A percentile compares a stretch with the other conserved stretches of the same genome.
Conservation (phyloP, 2,113 vertebrate genomes). For the Hirundichthys speculiger region DNA sequence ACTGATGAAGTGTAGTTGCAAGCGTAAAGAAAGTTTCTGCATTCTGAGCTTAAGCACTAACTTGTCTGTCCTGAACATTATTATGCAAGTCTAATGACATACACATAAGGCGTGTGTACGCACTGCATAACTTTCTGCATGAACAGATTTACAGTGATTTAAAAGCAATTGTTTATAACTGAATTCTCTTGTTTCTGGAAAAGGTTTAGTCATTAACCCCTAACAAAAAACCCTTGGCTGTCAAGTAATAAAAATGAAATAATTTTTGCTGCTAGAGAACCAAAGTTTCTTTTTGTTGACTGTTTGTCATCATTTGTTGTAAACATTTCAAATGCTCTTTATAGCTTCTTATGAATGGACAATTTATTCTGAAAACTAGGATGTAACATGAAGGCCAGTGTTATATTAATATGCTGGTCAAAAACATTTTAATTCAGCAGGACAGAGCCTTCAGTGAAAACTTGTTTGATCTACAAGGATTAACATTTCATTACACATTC, state of each 20-base stretch:
- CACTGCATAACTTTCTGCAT: background rate
- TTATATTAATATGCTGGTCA: conserved; percentile 28
- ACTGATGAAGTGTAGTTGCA: conserved; percentile 4
- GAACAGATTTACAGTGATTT: conserved; percentile 13
- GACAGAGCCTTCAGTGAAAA: conserved; percentile 36
- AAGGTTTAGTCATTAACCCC: conserved; percentile 23
- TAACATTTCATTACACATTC: conserved; percentile 49
- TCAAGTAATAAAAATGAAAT: no score
- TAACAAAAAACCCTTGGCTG: conserved; percentile 6
- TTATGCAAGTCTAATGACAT: background rate
- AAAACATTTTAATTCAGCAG: background rate
- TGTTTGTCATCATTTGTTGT: conserved; percentile 36
- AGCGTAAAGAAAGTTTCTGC: conserved; percentile 8
- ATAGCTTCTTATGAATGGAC: no score
- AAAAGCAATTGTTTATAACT: conserved; percentile 30
- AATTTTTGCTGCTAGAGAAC: no score
- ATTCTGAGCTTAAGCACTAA: background rate
- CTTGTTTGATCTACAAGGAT: conserved; percentile 45
- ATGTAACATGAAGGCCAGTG: conserved; percentile 22
- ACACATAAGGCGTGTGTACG: background rate
- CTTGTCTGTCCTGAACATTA: background rate
- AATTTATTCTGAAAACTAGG: background rate
- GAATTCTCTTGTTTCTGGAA: conserved; percentile 13
- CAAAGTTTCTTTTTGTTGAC: conserved; percentile 6
- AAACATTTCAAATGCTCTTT: no score